Conservation (phyloP, 1,140 invertebrate species). For the Drosophila serrata region DNA sequence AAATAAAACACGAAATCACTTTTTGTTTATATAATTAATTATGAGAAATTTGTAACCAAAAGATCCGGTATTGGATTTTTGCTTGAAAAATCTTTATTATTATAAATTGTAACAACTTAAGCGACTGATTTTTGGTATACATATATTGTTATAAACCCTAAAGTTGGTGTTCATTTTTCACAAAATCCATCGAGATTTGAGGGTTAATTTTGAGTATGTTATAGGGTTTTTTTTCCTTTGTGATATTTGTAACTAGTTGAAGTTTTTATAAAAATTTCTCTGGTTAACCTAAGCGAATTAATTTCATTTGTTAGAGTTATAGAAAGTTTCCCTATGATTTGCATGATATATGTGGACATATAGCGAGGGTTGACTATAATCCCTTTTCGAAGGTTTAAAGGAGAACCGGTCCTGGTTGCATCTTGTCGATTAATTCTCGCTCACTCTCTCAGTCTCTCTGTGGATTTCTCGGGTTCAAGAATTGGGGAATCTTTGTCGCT, state of each 20-base stretch:
- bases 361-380: conserved; percentile 7
- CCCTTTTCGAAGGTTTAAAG: background rate
- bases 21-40: conserved; percentile 46
- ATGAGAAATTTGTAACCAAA: conserved; percentile 17
- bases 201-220: background rate
- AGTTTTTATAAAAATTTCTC: background rate
- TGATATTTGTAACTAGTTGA: background rate
- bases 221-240: accelerated
- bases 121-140: background rate
- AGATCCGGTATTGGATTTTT: too few species aligned
- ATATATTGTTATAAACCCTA: background rate
- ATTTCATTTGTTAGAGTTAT: conserved; percentile 9
- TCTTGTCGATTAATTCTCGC: conserved; percentile 31
- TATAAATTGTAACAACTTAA: background rate
- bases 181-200: background rate
- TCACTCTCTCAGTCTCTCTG: too few species aligned
- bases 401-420: conserved; percentile 10
- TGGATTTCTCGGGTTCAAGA: conserved; percentile 6
- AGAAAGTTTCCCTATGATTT: conserved; percentile 5
- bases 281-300: conserved; percentile 29
- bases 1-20: background rate
- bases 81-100: too few species aligned
- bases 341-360: background rate
- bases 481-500: background rate
- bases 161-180: background rate